Percentiles rank a stretch among this genome's conserved stretches.
These are phyloP conservation scores for Euura saliciscinereae DNA, from an alignment of 1,140 invertebrate species.

Conservation along the genomic window DNA sequence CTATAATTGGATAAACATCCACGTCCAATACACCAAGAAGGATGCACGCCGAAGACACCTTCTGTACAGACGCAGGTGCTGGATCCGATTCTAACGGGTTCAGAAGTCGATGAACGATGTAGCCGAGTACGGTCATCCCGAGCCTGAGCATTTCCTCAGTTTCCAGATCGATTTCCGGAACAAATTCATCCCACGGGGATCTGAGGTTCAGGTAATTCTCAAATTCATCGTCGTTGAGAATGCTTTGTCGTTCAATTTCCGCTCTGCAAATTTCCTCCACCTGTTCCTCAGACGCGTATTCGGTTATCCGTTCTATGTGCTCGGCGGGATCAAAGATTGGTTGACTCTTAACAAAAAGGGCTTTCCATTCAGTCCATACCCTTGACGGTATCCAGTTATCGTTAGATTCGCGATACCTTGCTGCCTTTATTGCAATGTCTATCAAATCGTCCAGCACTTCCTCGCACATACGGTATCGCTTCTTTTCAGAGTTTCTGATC, in stretches of 20 bases:
- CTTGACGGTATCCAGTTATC: slow-evolving; percentile 49
- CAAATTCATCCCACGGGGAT: slow-evolving; percentile 46
- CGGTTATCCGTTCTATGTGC: slow-evolving; percentile 15
- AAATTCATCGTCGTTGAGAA: slow-evolving; percentile 46
- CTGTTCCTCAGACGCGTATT: slow-evolving; percentile 17
- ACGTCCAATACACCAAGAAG: slow-evolving; percentile 58
- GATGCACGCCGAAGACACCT: slow-evolving; percentile 54
- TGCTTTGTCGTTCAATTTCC: slow-evolving; percentile 39
- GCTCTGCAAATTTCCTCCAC: slow-evolving; percentile 22
- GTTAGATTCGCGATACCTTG: slow-evolving; percentile 55
- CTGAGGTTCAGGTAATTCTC: slow-evolving; percentile 44
- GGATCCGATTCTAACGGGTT: slow-evolving; percentile 56
- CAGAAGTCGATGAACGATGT: slow-evolving; percentile 63
- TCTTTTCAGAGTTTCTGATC: slow-evolving; percentile 48
- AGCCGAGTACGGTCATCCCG: slow-evolving; percentile 59
- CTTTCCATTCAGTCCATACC: slow-evolving; percentile 61
- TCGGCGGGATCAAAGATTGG: slow-evolving; percentile 52
- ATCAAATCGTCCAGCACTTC: slow-evolving; percentile 59
- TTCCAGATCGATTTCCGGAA: slow-evolving; percentile 38
- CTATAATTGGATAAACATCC: slow-evolving; percentile 50
- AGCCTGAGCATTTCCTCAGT: slow-evolving; percentile 47
- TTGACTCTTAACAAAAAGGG: slow-evolving; percentile 59
- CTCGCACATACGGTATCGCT: slow-evolving; percentile 57
- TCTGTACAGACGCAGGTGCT: slow-evolving; percentile 48
- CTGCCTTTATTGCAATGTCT: slow-evolving; percentile 59